phyloP scores from a whole-genome alignment of 2,797 vertebrate genomes.

The Pelochelys cantorii region DNA sequence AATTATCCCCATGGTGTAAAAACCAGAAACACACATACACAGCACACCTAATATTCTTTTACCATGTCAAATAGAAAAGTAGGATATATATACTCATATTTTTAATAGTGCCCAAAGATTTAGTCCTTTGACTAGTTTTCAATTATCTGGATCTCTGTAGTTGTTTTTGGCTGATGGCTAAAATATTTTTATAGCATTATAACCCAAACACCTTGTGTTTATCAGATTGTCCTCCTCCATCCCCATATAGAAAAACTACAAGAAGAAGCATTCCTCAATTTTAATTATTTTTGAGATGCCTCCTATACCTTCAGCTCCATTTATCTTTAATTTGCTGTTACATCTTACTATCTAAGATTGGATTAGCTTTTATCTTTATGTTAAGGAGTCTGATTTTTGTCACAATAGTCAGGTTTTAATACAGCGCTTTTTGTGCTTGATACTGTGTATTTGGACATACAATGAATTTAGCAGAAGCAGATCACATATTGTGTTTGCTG shows the following conservation, averaged over 20 bases:
- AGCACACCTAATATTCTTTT: neutral
- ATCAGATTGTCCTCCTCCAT: neutral
- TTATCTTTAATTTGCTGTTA: neutral
- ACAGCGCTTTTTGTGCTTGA: too few relatives aligned
- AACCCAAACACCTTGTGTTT: neutral
- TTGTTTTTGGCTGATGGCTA: neutral
- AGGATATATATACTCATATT: neutral
- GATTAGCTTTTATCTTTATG: neutral
- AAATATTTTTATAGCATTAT: neutral
- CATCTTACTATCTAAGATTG: neutral
- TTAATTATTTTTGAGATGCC: neutral
- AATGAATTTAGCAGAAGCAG: neutral
- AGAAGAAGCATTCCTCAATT: neutral
- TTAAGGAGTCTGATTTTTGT: rapidly evolving
- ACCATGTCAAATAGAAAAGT: neutral
- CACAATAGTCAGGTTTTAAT: neutral
- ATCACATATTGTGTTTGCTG: neutral
- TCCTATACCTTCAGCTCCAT: neutral
- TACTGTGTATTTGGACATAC: neutral
- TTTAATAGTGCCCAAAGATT: neutral
- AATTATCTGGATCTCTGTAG: neutral
- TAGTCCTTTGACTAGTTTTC: neutral
- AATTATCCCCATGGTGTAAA: neutral
- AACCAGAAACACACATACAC: neutral
- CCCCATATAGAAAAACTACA: neutral